Evolutionary conservation across 2,888 invertebrate genomes (phyloP).

Genomic region (Drosophila parthenogenetica): DNA sequence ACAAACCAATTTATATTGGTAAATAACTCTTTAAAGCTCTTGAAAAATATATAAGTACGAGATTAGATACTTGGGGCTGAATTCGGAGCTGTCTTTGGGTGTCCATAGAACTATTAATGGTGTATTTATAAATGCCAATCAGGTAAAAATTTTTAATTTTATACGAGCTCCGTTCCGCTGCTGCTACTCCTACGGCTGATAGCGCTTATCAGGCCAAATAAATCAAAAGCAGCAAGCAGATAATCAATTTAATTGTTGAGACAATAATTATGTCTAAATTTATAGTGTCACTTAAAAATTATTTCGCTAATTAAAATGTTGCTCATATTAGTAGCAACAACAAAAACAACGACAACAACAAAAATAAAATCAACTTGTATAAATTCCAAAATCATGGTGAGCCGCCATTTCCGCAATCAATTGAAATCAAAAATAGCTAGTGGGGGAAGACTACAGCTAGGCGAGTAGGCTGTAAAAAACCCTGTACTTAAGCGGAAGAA

Average conservation of each 20-base stretch:
- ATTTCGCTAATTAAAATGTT: slow-evolving; percentile 77
- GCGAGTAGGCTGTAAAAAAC: too few species aligned
- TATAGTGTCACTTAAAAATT: slow-evolving; percentile 77
- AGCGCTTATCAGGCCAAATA: slow-evolving; percentile 62
- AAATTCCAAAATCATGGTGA: slow-evolving; percentile 69
- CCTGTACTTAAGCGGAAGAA: too few species aligned
- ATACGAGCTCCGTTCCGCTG: slow-evolving; percentile 31
- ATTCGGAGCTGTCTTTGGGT: slow-evolving; percentile 56
- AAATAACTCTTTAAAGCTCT: slow-evolving; percentile 12
- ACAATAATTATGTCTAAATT: slow-evolving; percentile 79
- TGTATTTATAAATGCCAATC: slow-evolving; percentile 54
- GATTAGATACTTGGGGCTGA: slow-evolving; percentile 37
- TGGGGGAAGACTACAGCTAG: too few species aligned
- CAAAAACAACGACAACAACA: slow-evolving; percentile 24
- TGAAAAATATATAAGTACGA: slow-evolving; percentile 35
- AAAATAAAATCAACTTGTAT: slow-evolving; percentile 19
- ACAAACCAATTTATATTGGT: slow-evolving; percentile 3
- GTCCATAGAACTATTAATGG: slow-evolving; percentile 44
- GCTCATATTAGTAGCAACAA: slow-evolving; percentile 41
- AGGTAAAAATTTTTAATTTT: slow-evolving; percentile 47
- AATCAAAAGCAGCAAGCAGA: slow-evolving; percentile 64
- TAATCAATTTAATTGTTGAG: slow-evolving; percentile 76
- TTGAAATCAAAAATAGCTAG: slow-evolving; percentile 13
- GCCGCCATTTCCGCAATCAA: slow-evolving; percentile 61
- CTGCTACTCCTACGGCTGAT: slow-evolving; percentile 32